phyloP scores from a whole-genome alignment of 2,113 vertebrate genomes.

The Illadopsis cleaveri region DNA sequence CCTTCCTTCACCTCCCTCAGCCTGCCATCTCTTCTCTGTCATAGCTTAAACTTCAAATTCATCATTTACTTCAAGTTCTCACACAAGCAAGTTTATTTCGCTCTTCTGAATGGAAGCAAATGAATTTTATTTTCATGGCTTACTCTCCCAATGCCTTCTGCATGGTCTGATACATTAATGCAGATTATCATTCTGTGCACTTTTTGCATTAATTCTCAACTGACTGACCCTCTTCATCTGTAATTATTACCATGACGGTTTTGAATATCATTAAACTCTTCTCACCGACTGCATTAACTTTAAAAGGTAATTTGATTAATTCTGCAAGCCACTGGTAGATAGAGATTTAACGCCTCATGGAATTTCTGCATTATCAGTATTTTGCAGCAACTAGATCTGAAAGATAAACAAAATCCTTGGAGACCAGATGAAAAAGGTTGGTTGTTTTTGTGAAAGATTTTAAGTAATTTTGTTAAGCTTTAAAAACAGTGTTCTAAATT shows the following conservation, averaged over 20 bases:
- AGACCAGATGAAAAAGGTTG: constrained; percentile 59
- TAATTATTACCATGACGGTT: constrained; percentile 78
- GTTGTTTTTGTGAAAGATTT: constrained; percentile 65
- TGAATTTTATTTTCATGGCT: constrained; percentile 64
- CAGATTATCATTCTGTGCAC: constrained; percentile 71
- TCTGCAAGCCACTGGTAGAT: constrained; percentile 67
- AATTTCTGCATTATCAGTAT: constrained; percentile 74
- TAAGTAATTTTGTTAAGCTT: constrained; percentile 72
- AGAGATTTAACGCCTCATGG: constrained; percentile 70
- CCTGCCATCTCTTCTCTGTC: neutral
- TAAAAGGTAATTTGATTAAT: constrained; percentile 82
- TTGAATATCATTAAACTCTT: constrained; percentile 79
- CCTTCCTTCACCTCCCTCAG: neutral
- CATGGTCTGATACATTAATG: constrained; percentile 58
- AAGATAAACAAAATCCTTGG: constrained; percentile 71
- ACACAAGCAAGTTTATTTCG: constrained; percentile 36
- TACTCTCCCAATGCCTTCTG: constrained; percentile 47
- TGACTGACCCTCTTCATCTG: constrained; percentile 77
- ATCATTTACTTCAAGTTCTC: constrained; percentile 38
- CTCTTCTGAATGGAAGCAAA: constrained; percentile 50
- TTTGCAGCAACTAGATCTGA: constrained; percentile 74
- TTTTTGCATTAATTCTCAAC: constrained; percentile 78
- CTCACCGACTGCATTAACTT: constrained; percentile 71
- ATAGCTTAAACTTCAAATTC: neutral
- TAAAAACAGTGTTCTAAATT: constrained; percentile 68